Evolutionary conservation across 2,888 invertebrate species (phyloP), one percentile per base, ranked within the genome.

Genomic region (Proisotoma minuta): DNA sequence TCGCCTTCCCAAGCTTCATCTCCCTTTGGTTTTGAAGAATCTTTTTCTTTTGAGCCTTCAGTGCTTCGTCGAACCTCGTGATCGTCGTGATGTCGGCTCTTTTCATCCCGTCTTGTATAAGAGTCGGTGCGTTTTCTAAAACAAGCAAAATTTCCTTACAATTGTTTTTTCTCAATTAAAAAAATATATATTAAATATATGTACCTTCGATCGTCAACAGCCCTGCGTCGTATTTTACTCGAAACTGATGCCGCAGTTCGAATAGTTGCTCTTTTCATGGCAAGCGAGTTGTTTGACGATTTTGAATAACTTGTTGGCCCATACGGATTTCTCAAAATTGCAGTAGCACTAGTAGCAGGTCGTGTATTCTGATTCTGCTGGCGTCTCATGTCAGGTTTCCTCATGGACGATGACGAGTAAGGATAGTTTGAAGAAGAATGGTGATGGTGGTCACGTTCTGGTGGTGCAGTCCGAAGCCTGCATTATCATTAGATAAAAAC

Each of bases 391-490:
- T 65, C 65, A 8, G 57, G 15, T 54, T 65, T 63, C 5, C 50
- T 23, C 49, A 50, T 43, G 2, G 39, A 10, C 4, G n/a, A 20
- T 20, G 28, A 59, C 10, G 62, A 56, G 26, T 57, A 54, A 22
- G 59, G 53, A 18, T 64, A 64, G 26, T 61, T 61, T 18, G 64
- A 57, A 24, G 59, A 60, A 1, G 64, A 52, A 59, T 71, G 69
- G 50, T 73, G 67, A n/a, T n/a, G n/a, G n/a, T n/a, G n/a, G n/a
- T n/a, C n/a, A n/a, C n/a, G n/a, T 47, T 73, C 73, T 18, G 73
- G 73, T n/a, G 73, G 73, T n/a, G 73, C 73, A 39, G 71, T 68
- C n/a, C 73, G 64, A 60, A 71, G 63, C 59, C 73, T 73, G 57
- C 49, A 54, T 53, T n/a, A n/a, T 12, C 34, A 34, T 34, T 34